Evolutionary conservation across 2,113 vertebrate genomes (phyloP), one percentile per base, ranked within the genome.

Genomic region (Cyprinodon tularosa): DNA sequence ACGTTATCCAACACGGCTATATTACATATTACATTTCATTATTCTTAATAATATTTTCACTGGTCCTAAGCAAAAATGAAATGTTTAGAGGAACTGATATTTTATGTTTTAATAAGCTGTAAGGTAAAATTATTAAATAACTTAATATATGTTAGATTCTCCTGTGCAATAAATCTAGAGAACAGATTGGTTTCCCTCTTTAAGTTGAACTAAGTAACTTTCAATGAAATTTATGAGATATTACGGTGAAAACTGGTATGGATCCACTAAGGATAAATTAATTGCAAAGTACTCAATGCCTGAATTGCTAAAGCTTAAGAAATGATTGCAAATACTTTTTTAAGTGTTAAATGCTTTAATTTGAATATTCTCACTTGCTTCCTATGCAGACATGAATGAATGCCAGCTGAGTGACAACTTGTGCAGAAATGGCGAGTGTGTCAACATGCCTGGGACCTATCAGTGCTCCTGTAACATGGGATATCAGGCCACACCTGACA

Each of bases 391-490:
- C 68, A 91, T 97, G 73, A 96, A 98, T 0, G 97, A 99, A 70
- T 99, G 97, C 78, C 93, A 96, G 74, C 93, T 98, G n/a, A 96
- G 95, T 12, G 93, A 95, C 78, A 95, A 94, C 88, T 88, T 98
- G 82, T 98, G 97, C 63, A 95, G 90, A 68, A 95, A 97, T 0
- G 96, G 97, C 4, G 95, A 93, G 69, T 98, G 97, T 0, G 84
- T 97, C 81, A 98, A 98, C 40, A 87, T 97, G 93, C 90, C 96
- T 0, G 97, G 97, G 14, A 94, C 95, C 68, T 98, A 96, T 90
- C 97, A 96, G 87, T 98, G 97, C 29, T 90, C 96, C 0, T 99
- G 97, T 10, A 92, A 96, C 68, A 93, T 94, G 0, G 96, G 97
- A 3, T 99, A 98, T 94, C 96, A 96, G 93, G 93, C 87, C 72